Evolutionary conservation across 2,797 vertebrate genomes (phyloP).

Genomic region (Menidia menidia): DNA sequence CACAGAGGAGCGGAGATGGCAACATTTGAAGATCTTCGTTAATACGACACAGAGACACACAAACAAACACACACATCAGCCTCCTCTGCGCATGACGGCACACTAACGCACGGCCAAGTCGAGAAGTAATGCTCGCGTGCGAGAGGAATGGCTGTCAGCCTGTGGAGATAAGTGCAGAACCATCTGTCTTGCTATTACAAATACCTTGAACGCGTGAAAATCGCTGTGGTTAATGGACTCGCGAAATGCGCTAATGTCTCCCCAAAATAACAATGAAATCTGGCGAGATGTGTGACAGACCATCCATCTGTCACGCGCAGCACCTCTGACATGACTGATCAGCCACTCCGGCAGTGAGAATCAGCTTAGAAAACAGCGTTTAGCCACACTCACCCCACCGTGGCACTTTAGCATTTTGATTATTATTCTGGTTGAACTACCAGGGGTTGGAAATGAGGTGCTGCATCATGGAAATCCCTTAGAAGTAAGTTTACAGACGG

Average conservation of each 20-base stretch:
- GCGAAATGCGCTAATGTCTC: conserved; percentile 53
- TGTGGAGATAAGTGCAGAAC: conserved; percentile 56
- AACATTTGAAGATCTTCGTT: conserved; percentile 64
- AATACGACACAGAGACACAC: conserved; percentile 33
- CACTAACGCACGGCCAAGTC: neutral
- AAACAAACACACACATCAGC: conserved; percentile 7
- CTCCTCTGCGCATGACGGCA: neutral
- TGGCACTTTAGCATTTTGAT: conserved; percentile 16
- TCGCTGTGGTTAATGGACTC: conserved; percentile 61
- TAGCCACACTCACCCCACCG: neutral
- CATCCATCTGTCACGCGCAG: conserved; percentile 44
- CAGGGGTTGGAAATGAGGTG: conserved; percentile 15
- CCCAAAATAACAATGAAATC: conserved; percentile 53
- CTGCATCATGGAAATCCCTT: conserved; percentile 1
- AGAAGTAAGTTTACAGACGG: conserved; percentile 8
- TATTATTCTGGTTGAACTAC: conserved; percentile 36
- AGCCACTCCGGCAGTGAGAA: conserved; percentile 29
- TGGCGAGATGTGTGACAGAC: conserved; percentile 46
- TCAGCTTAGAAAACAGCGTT: conserved; percentile 33
- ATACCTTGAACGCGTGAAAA: conserved; percentile 49
- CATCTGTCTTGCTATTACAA: conserved; percentile 69
- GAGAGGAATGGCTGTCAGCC: conserved; percentile 44
- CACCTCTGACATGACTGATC: conserved; percentile 38
- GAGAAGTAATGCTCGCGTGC: conserved; percentile 33
- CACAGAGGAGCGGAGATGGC: conserved; percentile 62